phyloP scores from a whole-genome alignment of 1,140 invertebrate genomes.

The Aphis craccivora region DNA sequence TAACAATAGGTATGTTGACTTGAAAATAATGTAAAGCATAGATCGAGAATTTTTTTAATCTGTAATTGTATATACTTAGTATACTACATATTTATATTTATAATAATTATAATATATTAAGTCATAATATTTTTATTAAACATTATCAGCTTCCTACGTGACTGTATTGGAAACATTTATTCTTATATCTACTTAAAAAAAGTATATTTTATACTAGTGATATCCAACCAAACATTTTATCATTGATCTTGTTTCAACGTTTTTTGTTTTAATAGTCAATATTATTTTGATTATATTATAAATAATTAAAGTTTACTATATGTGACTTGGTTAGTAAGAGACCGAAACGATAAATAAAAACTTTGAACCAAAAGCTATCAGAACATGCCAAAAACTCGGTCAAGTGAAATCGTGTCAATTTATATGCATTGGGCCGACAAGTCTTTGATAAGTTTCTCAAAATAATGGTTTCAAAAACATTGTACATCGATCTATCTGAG shows the following conservation, averaged over 20 bases:
- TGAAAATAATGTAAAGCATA: neutral
- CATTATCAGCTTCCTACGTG: too few species aligned
- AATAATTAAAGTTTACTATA: neutral
- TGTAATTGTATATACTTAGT: too few species aligned
- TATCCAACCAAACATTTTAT: neutral
- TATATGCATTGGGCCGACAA: slow-evolving; percentile 3
- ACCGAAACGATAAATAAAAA: neutral
- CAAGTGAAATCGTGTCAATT: neutral
- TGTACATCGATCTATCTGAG: neutral
- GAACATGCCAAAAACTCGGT: neutral
- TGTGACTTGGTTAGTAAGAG: neutral
- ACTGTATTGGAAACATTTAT: too few species aligned
- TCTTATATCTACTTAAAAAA: too few species aligned
- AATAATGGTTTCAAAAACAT: slow-evolving; percentile 13
- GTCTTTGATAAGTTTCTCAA: slow-evolving; percentile 12
- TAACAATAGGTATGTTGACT: too few species aligned
- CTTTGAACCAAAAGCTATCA: neutral
- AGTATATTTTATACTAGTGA: neutral
- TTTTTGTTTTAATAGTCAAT: neutral
- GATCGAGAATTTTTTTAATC: too few species aligned
- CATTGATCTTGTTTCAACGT: neutral
- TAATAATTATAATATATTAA: too few species aligned
- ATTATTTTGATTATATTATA: neutral
- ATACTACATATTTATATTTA: too few species aligned
- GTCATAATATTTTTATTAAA: too few species aligned